Evolutionary conservation across 2,888 invertebrate species (phyloP), one percentile per base, ranked within the genome.

Genomic region (Acanthacorydalis orientalis): DNA sequence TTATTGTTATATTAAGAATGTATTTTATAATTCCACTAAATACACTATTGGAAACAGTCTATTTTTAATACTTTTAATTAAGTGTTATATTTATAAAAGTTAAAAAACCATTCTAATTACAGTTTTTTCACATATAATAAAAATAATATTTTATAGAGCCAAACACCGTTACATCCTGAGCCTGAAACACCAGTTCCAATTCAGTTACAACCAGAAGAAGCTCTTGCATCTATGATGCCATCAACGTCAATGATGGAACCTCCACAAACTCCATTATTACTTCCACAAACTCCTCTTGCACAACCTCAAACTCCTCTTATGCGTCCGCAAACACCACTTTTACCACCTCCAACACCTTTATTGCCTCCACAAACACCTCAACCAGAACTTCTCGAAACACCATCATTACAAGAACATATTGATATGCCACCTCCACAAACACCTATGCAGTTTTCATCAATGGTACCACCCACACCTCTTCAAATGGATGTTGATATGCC

Each of bases 401-500:
- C 7, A 67, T 67, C 1, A 68, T 68, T 34, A 68, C 72, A 0
- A 68, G 69, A 1, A 62, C 64, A 7, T 65, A 70, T 0, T 60
- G 12, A 62, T 50, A 51, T 59, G 46, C 59, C 64, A 16, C 64
- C 59, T 46, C 59, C 64, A 16, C 64, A 50, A 47, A 58, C 54
- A 8, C 64, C 59, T 46, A 59, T 64, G 15, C 64, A 50, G 47
- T 57, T 54, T 7, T 57, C 60, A 2, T 69, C 68, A n/a, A 51
- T 68, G 51, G 65, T 69, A 49, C 69, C 70, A 7, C 68, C 72
- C 0, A 68, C 72, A 2, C 73, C 73, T 2, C 62, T 63, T 59
- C 60, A 61, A 49, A 62, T 67, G 46, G 68, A 67, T 34, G 55
- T 56, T 47, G 75, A 76, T 56, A 70, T 74, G 64, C 80, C 81